These are phyloP conservation scores for Noturus placidus DNA, from an alignment of 2,113 vertebrate species.

Conservation along the genomic window DNA sequence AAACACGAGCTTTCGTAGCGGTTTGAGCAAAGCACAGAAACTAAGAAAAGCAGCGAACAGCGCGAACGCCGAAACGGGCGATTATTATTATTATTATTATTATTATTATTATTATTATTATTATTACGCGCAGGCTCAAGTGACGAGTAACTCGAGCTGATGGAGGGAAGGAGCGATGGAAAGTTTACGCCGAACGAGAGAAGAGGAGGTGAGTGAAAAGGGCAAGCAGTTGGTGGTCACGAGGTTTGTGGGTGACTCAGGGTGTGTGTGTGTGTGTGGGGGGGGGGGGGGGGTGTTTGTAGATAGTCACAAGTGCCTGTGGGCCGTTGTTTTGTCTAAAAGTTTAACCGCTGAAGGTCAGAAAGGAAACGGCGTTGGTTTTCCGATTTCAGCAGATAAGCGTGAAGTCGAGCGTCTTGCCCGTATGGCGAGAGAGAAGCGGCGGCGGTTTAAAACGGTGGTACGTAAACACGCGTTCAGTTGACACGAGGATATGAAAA, in stretches of 20 bases:
- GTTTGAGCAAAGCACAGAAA: background rate
- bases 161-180: slow-evolving; percentile 58
- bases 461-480: background rate
- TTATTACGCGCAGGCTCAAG: slow-evolving; percentile 48
- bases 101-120: too few species aligned
- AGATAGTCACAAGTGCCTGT: slow-evolving; percentile 22
- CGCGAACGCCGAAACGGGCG: background rate
- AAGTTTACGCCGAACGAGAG: slow-evolving; percentile 59
- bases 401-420: background rate
- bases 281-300: background rate
- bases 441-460: background rate
- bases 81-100: background rate
- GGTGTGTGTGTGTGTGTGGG: slow-evolving; percentile 36
- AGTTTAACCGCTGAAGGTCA: slow-evolving; percentile 7
- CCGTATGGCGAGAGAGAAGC: background rate
- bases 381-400: slow-evolving; percentile 14
- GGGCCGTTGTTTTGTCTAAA: slow-evolving; percentile 58
- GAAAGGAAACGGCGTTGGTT: slow-evolving; percentile 11
- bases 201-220: slow-evolving; percentile 69
- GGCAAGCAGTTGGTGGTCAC: slow-evolving; percentile 67
- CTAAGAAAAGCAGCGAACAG: background rate
- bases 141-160: slow-evolving; percentile 54
- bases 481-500: background rate
- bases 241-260: slow-evolving; percentile 51
- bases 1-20: background rate